Percentiles rank a stretch among this genome's conserved stretches.
These are phyloP conservation scores for Neolamprologus fasciatus DNA, from an alignment of 2,113 vertebrate genomes.

Conservation along the genomic window DNA sequence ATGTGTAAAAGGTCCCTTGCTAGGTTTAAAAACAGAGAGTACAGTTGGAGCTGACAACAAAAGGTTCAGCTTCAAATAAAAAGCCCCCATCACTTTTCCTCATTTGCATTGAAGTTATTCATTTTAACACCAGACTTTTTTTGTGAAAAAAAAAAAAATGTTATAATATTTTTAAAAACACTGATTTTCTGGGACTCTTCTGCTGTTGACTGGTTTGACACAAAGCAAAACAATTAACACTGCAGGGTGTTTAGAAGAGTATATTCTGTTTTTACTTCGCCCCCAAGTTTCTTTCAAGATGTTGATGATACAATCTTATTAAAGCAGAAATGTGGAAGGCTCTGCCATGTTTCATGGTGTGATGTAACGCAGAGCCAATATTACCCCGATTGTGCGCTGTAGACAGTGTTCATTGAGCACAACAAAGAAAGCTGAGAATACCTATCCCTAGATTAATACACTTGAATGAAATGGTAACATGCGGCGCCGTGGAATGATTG, in stretches of 20 bases:
- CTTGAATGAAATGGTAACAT: not conserved
- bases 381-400: not conserved
- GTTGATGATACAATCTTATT: slow-evolving; percentile 44
- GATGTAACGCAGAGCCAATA: slow-evolving; percentile 54
- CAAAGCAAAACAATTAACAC: slow-evolving; percentile 58
- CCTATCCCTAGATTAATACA: not conserved
- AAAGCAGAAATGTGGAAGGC: slow-evolving; percentile 5
- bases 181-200: slow-evolving; percentile 18
- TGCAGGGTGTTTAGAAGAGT: slow-evolving; percentile 25
- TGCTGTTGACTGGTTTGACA: slow-evolving; percentile 46
- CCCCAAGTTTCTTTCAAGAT: slow-evolving; percentile 2
- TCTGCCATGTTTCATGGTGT: slow-evolving; percentile 7
- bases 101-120: slow-evolving; percentile 67
- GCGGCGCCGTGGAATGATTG: not conserved
- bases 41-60: slow-evolving; percentile 69
- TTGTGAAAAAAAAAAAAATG: slow-evolving; percentile 22
- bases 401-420: not conserved
- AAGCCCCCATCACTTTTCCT: slow-evolving; percentile 54
- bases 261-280: not conserved
- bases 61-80: slow-evolving; percentile 67
- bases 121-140: slow-evolving; percentile 61
- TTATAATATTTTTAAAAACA: slow-evolving; percentile 45
- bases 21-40: slow-evolving; percentile 67
- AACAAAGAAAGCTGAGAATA: not conserved
- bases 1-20: slow-evolving; percentile 70